Evolutionary conservation across 1,140 invertebrate genomes (phyloP).

Genomic region (Phymorhynchus buccinoides): DNA sequence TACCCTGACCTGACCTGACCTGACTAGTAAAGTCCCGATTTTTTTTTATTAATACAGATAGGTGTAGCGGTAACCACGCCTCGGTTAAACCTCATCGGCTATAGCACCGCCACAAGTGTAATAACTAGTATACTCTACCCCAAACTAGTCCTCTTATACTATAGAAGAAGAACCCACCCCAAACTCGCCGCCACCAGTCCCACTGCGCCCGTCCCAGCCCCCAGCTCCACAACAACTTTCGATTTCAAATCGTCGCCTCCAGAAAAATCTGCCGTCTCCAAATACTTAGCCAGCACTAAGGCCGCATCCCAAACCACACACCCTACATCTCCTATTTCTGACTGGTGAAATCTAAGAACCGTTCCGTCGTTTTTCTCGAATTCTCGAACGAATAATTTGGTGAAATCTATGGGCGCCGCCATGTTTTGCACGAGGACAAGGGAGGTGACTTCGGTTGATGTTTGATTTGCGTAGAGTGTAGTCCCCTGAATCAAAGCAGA

Average conservation of each 20-base stretch:
- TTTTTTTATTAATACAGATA: too few species aligned
- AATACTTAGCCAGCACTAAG: slow-evolving; percentile 82
- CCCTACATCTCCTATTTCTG: slow-evolving; percentile 81
- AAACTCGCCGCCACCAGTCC: slow-evolving; percentile 82
- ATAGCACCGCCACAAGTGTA: too few species aligned
- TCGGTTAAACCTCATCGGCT: too few species aligned
- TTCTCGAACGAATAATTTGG: slow-evolving; percentile 63
- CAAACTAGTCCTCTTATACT: too few species aligned
- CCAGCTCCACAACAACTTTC: slow-evolving; percentile 79
- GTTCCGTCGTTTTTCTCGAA: slow-evolving; percentile 61
- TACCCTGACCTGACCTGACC: too few species aligned
- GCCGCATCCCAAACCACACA: slow-evolving; percentile 88
- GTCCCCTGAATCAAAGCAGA: too few species aligned
- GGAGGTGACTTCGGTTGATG: background rate
- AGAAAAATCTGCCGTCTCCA: slow-evolving; percentile 77
- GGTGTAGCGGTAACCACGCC: too few species aligned
- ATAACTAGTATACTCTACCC: too few species aligned
- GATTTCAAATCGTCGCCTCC: slow-evolving; percentile 70
- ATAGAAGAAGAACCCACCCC: too few species aligned
- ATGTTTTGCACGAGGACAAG: slow-evolving; percentile 45
- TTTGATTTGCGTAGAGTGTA: too few species aligned
- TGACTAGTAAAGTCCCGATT: too few species aligned
- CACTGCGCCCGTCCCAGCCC: slow-evolving; percentile 82
- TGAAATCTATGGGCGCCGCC: slow-evolving; percentile 54
- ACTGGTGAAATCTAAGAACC: slow-evolving; percentile 63